phyloP scores from a whole-genome alignment of 2,113 vertebrate genomes.

The Saccopteryx leptura region DNA sequence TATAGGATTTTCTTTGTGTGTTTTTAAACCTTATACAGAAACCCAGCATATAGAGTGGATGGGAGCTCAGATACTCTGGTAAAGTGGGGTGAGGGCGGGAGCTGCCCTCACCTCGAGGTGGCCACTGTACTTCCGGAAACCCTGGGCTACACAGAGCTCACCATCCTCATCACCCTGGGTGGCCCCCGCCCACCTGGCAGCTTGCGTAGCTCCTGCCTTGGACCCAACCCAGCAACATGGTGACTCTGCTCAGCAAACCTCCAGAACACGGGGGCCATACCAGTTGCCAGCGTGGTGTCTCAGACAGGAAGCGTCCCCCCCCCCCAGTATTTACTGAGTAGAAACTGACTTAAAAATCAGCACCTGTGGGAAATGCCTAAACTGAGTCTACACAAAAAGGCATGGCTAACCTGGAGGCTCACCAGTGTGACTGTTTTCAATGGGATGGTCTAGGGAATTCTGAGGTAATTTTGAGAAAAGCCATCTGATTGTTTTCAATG shows the following conservation, averaged over 20 bases:
- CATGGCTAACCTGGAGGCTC: neutral
- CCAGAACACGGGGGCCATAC: rapidly evolving
- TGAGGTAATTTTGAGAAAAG: neutral
- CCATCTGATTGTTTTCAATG: neutral
- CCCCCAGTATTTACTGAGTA: neutral
- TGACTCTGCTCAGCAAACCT: rapidly evolving
- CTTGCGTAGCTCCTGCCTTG: rapidly evolving
- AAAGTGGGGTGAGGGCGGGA: neutral
- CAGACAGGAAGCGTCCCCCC: rapidly evolving
- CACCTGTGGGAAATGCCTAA: neutral
- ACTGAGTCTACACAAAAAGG: neutral
- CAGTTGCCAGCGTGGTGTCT: rapidly evolving
- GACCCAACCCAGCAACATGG: rapidly evolving
- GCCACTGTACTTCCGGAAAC: rapidly evolving
- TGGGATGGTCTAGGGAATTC: neutral
- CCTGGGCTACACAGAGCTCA: rapidly evolving
- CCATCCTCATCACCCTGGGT: neutral
- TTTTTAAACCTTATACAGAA: neutral
- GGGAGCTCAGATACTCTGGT: rapidly evolving
- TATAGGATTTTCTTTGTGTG: too few species aligned
- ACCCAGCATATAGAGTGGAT: neutral
- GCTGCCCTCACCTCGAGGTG: too few species aligned
- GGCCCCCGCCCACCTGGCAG: rapidly evolving
- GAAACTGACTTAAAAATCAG: neutral
- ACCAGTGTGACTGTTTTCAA: neutral